Conservation (phyloP, 2,888 invertebrate genomes). For the Marasmarcha lunaedactyla region DNA sequence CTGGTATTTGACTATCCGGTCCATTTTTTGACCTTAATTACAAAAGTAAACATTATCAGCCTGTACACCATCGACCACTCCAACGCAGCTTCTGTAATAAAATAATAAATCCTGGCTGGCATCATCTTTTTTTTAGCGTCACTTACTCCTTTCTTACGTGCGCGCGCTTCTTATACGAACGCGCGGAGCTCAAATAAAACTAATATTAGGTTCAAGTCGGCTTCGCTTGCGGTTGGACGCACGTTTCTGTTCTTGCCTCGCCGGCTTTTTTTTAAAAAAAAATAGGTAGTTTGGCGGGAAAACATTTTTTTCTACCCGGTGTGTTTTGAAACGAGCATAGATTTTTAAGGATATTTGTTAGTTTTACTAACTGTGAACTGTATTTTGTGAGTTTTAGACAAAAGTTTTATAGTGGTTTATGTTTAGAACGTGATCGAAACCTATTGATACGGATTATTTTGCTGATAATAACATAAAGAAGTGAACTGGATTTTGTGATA, state of each 20-base stretch:
- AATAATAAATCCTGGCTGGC: not conserved
- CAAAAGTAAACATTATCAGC: too few species aligned
- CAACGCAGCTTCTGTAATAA: not conserved
- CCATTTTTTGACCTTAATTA: too few species aligned
- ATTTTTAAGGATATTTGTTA: constrained; percentile 8
- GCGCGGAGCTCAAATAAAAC: constrained; percentile 50
- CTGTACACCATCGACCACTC: too few species aligned
- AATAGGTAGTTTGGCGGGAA: constrained; percentile 45
- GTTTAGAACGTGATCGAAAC: constrained; percentile 22
- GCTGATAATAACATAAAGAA: constrained; percentile 13
- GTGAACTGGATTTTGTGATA: too few species aligned
- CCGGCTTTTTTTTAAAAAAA: constrained; percentile 20
- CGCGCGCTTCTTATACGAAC: too few species aligned
- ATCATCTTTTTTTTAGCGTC: too few species aligned
- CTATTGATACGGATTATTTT: constrained; percentile 28
- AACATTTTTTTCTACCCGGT: constrained; percentile 15
- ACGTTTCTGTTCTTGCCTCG: constrained; percentile 18
- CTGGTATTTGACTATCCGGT: too few species aligned
- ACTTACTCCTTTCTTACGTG: too few species aligned
- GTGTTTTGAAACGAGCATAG: constrained; percentile 7
- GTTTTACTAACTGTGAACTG: constrained; percentile 5
- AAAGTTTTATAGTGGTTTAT: constrained; percentile 7
- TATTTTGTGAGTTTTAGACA: not conserved
- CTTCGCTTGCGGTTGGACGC: constrained; percentile 53
- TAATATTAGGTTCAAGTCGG: constrained; percentile 52